Conservation (phyloP, 2,888 invertebrate species). For the Congeria kusceri region DNA sequence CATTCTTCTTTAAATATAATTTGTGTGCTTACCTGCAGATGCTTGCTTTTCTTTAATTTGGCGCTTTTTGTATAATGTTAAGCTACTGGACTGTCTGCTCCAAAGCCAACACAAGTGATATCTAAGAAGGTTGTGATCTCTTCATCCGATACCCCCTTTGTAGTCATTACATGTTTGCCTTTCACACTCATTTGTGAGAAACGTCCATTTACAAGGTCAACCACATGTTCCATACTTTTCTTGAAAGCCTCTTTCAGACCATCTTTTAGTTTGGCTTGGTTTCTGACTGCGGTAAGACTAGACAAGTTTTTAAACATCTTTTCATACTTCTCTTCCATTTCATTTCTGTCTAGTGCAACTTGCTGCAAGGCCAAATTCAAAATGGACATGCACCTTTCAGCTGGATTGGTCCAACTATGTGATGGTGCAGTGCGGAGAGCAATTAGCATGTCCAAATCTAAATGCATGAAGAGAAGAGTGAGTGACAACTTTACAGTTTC, state of each 20-base stretch:
- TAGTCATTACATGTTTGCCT: background rate
- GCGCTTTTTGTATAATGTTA: background rate
- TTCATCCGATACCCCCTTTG: background rate
- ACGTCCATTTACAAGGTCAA: constrained; percentile 4
- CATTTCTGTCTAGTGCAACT: too few species aligned
- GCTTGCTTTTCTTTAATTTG: constrained; percentile 7
- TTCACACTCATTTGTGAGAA: constrained; percentile 12
- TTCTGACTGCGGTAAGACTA: constrained; percentile 8
- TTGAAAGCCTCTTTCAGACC: constrained; percentile 13
- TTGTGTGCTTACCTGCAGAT: background rate
- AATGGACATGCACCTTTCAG: constrained; percentile 20
- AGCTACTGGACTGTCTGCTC: background rate
- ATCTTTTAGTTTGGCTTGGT: background rate
- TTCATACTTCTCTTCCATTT: too few species aligned
- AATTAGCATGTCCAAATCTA: constrained; percentile 12
- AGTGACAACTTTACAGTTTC: too few species aligned
- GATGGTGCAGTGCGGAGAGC: too few species aligned
- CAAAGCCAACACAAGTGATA: background rate
- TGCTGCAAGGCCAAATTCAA: constrained; percentile 12
- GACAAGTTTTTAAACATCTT: too few species aligned
- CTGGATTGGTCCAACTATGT: too few species aligned
- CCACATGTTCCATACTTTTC: constrained; percentile 6
- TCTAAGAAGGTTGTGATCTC: background rate
- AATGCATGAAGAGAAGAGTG: too few species aligned
- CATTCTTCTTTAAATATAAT: too few species aligned